A percentile compares a stretch with the other conserved stretches of the same genome.
Evolutionary conservation across 1,140 invertebrate species (phyloP).

Genomic region (Drosophila rhopaloa): DNA sequence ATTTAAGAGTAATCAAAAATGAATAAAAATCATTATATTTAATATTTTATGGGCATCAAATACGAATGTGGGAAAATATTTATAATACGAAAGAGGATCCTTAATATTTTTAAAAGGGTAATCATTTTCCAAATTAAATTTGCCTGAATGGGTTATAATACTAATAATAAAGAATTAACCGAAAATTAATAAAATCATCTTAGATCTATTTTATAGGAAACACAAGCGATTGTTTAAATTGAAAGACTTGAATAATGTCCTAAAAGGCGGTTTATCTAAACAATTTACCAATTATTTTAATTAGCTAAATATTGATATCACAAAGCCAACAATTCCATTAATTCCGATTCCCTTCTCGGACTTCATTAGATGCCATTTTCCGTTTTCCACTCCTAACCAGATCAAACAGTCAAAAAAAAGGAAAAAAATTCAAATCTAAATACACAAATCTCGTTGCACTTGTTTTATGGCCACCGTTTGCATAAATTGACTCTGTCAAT

Average conservation of each 20-base stretch:
- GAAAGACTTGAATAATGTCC: neutral
- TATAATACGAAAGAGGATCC: neutral
- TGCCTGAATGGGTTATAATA: too few species aligned
- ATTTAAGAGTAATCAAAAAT: too few species aligned
- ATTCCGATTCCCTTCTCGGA: slow-evolving; percentile 11
- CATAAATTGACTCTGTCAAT: slow-evolving; percentile 80
- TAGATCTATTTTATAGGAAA: too few species aligned
- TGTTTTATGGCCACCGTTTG: slow-evolving; percentile 69
- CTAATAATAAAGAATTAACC: too few species aligned
- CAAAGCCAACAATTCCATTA: neutral
- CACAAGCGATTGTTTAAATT: too few species aligned
- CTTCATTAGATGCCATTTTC: neutral
- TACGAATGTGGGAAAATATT: too few species aligned
- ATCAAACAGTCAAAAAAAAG: slow-evolving; percentile 19
- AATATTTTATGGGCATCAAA: too few species aligned
- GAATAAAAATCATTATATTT: too few species aligned
- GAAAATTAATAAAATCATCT: too few species aligned
- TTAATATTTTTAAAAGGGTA: too few species aligned
- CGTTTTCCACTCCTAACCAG: slow-evolving; percentile 13
- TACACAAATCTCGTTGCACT: slow-evolving; percentile 48
- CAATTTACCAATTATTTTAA: slow-evolving; percentile 29
- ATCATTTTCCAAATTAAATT: too few species aligned
- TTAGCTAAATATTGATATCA: slow-evolving; percentile 5
- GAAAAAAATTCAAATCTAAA: slow-evolving; percentile 31
- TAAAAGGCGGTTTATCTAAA: neutral